Conservation (phyloP, 2,888 invertebrate species). For the Diplazon laetatorius region DNA sequence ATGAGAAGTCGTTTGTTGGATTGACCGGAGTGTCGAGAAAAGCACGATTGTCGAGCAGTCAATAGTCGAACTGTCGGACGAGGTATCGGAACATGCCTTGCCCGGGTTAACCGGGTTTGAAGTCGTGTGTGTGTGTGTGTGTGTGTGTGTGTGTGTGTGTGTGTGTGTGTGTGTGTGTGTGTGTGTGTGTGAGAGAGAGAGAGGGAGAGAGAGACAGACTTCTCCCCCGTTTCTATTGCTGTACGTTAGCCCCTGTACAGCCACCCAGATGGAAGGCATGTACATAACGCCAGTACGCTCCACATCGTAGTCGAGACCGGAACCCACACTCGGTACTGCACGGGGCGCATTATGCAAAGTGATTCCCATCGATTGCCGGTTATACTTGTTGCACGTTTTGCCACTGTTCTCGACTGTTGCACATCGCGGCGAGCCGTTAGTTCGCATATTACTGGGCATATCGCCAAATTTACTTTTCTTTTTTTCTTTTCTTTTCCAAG, state of each 20-base stretch:
- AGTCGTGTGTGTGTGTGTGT: constrained; percentile 3
- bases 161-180: neutral
- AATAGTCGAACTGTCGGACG: constrained; percentile 16
- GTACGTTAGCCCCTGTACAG: no score
- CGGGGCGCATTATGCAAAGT: constrained; percentile 57
- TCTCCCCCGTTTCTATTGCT: no score
- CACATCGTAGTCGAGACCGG: constrained; percentile 4
- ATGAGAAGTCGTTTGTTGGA: constrained; percentile 17
- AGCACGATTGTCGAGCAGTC: constrained; percentile 26
- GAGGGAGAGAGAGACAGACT: no score
- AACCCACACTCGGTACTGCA: constrained; percentile 26
- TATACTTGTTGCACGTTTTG: constrained; percentile 57
- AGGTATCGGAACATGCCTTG: constrained; percentile 2
- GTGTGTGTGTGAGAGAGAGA: no score
- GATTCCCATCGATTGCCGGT: constrained; percentile 56
- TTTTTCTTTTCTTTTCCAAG: no score
- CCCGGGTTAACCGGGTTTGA: constrained; percentile 1
- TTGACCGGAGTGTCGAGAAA: constrained; percentile 20
- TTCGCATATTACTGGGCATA: neutral
- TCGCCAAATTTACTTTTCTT: constrained; percentile 24
- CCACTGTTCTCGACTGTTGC: constrained; percentile 10
- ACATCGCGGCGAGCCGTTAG: neutral
- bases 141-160: neutral
- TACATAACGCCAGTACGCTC: neutral
- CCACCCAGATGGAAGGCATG: no score